phyloP scores from a whole-genome alignment of 2,888 invertebrate species.

The Petrolisthes cinctipes region DNA sequence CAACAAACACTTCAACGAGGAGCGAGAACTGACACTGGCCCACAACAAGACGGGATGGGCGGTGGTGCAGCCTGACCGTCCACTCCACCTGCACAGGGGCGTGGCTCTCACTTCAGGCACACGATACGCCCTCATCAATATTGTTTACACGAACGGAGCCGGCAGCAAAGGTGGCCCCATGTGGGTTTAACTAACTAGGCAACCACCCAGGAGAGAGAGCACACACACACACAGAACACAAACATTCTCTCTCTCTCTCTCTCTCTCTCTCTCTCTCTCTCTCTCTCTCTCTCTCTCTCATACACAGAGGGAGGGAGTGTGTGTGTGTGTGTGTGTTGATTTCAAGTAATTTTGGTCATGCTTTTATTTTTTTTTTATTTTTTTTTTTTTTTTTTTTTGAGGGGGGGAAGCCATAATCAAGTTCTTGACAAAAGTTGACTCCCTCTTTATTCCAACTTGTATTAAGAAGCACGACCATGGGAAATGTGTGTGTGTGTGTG shows the following conservation, averaged over 20 bases:
- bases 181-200: background rate
- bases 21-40: constrained; percentile 29
- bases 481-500: background rate
- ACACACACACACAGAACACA: background rate
- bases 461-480: background rate
- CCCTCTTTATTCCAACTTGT: no score
- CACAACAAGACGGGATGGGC: constrained; percentile 52
- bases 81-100: constrained; percentile 40
- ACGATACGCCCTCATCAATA: constrained; percentile 45
- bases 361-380: no score
- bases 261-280: no score
- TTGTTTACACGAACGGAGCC: constrained; percentile 35
- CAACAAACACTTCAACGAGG: constrained; percentile 39
- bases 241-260: no score
- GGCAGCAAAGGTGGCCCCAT: constrained; percentile 38
- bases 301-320: no score
- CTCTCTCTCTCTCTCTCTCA: no score
- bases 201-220: background rate
- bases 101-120: constrained; percentile 29
- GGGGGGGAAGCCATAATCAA: background rate
- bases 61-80: constrained; percentile 45
- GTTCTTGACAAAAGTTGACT: no score
- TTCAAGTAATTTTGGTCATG: no score
- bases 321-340: no score
- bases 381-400: no score